phyloP scores from a whole-genome alignment of 2,113 vertebrate species.

The Mormyrus iriodes region DNA sequence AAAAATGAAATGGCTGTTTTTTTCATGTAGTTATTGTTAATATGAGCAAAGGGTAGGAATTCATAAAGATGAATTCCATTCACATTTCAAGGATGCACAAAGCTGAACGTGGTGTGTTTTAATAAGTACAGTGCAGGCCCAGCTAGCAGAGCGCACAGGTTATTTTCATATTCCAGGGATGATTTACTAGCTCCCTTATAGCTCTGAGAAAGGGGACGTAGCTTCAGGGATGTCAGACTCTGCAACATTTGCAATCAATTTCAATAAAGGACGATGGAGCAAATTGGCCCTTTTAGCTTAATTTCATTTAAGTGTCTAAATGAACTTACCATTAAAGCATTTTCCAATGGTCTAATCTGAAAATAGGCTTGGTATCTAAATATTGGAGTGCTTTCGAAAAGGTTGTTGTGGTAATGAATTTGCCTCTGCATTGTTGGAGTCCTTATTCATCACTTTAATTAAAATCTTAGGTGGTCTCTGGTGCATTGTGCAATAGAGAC shows the following conservation, averaged over 20 bases:
- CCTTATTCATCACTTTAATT: constrained; percentile 69
- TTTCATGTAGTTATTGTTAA: neutral
- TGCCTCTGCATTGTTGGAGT: constrained; percentile 47
- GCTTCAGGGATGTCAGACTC: neutral
- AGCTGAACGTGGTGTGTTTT: constrained; percentile 6
- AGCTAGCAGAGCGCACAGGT: neutral
- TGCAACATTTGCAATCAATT: neutral
- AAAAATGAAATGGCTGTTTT: neutral
- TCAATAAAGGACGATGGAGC: constrained; percentile 31
- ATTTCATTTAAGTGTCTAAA: constrained; percentile 76
- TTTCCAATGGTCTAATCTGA: constrained; percentile 62
- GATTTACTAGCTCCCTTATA: neutral
- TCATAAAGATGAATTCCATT: neutral
- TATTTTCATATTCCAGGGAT: neutral
- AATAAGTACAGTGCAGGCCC: neutral
- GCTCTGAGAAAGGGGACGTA: neutral
- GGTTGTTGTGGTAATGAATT: constrained; percentile 60
- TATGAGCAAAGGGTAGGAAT: neutral
- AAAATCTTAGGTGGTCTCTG: constrained; percentile 61
- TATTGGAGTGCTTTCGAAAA: constrained; percentile 69
- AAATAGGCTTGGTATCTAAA: constrained; percentile 69
- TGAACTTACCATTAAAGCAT: constrained; percentile 46
- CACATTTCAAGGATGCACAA: constrained; percentile 14
- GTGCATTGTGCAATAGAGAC: constrained; percentile 47
- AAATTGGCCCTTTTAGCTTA: constrained; percentile 61